Evolutionary conservation across 2,797 vertebrate genomes (phyloP).

Genomic region (Esox masquinongy): DNA sequence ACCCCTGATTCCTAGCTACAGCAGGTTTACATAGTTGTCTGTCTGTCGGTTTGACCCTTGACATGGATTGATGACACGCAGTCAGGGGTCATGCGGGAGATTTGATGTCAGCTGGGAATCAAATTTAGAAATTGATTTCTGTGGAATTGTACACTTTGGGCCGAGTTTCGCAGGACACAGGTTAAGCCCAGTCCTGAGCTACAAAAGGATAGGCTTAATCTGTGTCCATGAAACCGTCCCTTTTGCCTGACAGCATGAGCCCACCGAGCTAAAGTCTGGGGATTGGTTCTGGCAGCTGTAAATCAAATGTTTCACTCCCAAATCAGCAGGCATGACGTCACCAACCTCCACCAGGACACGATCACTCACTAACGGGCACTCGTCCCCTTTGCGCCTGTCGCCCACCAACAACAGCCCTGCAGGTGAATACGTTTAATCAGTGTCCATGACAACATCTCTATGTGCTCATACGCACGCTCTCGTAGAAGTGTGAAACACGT

Average conservation of each 20-base stretch:
- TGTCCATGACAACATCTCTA: constrained; percentile 1
- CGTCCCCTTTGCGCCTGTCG: constrained; percentile 49
- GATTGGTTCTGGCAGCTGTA: constrained; percentile 10
- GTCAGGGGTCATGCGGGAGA: background rate
- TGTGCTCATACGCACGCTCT: background rate
- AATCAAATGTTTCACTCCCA: constrained; percentile 33
- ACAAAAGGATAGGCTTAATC: no score
- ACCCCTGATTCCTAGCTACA: background rate
- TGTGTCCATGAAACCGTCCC: no score
- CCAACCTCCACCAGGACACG: constrained; percentile 24
- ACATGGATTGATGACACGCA: background rate
- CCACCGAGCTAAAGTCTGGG: background rate
- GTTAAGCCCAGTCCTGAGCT: no score
- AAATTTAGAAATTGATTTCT: background rate
- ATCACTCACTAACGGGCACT: constrained; percentile 35
- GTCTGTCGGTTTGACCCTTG: background rate
- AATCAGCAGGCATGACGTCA: constrained; percentile 56
- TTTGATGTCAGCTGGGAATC: background rate
- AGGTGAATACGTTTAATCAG: constrained; percentile 40
- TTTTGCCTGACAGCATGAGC: background rate
- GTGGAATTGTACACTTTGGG: background rate
- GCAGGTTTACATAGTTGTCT: background rate
- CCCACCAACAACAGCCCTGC: constrained; percentile 51
- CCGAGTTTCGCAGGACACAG: no score
- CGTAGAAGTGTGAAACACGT: background rate